Evolutionary conservation across 1,140 invertebrate species (phyloP).

Genomic region (Drosophila yakuba): DNA sequence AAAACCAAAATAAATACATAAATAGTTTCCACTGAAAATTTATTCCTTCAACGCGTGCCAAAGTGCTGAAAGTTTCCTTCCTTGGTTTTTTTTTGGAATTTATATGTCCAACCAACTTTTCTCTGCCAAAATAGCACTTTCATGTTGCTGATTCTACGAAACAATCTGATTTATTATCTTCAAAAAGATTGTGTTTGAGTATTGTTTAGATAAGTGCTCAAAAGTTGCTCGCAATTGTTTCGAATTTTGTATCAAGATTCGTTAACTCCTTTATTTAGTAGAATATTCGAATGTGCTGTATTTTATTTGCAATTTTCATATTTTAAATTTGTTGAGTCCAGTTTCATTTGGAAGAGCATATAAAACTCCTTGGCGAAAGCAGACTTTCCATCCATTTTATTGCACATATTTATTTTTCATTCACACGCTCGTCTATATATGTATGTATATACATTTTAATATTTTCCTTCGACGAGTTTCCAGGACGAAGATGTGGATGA

Average conservation of each 20-base stretch:
- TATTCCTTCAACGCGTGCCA: constrained; percentile 40
- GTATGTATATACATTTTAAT: constrained; percentile 43
- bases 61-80: constrained; percentile 26
- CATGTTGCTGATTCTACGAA: too few species aligned
- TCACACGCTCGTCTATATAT: constrained; percentile 32
- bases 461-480: constrained; percentile 32
- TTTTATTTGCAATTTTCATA: background rate
- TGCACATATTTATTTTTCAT: constrained; percentile 38
- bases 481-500: constrained; percentile 8
- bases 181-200: too few species aligned
- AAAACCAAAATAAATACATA: constrained; percentile 19
- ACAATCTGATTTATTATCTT: too few species aligned
- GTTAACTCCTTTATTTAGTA: background rate
- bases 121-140: background rate
- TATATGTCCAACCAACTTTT: constrained; percentile 8
- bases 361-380: background rate
- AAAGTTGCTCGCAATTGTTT: too few species aligned
- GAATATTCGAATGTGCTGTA: too few species aligned
- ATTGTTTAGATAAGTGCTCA: background rate
- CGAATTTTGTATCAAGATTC: too few species aligned
- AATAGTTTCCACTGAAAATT: constrained; percentile 35
- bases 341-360: background rate
- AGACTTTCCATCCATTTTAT: constrained; percentile 7
- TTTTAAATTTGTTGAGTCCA: background rate
- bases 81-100: constrained; percentile 18